Percentiles rank a stretch among this genome's conserved stretches.
Evolutionary conservation across 2,797 vertebrate genomes (phyloP).

Genomic region (Acrossocheilus wenchowensis): DNA sequence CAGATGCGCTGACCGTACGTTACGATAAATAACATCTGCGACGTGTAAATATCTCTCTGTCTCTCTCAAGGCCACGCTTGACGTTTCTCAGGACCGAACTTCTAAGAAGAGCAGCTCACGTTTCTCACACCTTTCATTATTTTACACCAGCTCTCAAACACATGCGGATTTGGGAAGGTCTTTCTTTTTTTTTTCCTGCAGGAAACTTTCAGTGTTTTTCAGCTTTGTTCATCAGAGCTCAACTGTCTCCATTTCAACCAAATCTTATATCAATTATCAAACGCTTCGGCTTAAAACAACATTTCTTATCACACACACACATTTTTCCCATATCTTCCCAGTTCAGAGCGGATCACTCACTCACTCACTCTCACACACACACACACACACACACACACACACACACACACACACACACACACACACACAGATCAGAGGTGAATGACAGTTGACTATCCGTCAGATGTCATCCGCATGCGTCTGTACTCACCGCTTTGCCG

Average conservation of each 20-base stretch:
- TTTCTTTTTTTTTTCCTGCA: background rate
- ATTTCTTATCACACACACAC: background rate
- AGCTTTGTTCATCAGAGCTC: too few species aligned
- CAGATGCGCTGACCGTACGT: background rate
- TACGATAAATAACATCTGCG: background rate
- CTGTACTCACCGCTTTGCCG: conserved; percentile 90
- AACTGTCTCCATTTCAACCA: background rate
- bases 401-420: conserved; percentile 7
- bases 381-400: conserved; percentile 26
- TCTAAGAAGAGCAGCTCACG: background rate
- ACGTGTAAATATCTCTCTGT: background rate
- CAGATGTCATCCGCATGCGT: background rate
- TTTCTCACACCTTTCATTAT: conserved; percentile 3
- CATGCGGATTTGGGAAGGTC: background rate
- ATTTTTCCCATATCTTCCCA: background rate
- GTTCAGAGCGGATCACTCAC: conserved; percentile 32
- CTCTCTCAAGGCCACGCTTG: background rate
- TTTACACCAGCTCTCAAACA: background rate
- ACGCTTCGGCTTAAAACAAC: background rate
- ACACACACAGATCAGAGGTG: conserved; percentile 63
- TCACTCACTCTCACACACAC: background rate
- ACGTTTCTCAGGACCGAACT: background rate
- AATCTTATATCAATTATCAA: background rate
- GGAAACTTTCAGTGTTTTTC: background rate
- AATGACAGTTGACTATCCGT: background rate